Conservation (phyloP, 2,113 vertebrate genomes). For the sheep (Ovis aries) region ARS-UI_Ramb_v3.0 NC_056061.1:5027001-5027500, state of each 20-base stretch:
- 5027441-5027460: background rate
- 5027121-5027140: background rate
- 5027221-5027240: background rate
- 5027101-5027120: background rate
- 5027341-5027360: background rate
- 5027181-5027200: background rate
- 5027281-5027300: background rate
- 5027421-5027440: background rate
- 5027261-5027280: background rate
- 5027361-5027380: background rate
- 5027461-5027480: background rate
- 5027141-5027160: background rate
- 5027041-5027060: background rate
- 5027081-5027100: background rate
- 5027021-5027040: background rate
- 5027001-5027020: background rate
- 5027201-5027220: background rate
- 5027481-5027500: background rate
- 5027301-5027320: background rate
- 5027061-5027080: background rate
- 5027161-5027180: background rate
- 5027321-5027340: background rate
- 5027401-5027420: background rate
- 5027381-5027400: conserved; percentile 29
- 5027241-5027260: background rate